Percentiles rank a stretch among this genome's conserved stretches.
Evolutionary conservation across 2,888 invertebrate species (phyloP).

Genomic region (Tetanocera ferruginea): DNA sequence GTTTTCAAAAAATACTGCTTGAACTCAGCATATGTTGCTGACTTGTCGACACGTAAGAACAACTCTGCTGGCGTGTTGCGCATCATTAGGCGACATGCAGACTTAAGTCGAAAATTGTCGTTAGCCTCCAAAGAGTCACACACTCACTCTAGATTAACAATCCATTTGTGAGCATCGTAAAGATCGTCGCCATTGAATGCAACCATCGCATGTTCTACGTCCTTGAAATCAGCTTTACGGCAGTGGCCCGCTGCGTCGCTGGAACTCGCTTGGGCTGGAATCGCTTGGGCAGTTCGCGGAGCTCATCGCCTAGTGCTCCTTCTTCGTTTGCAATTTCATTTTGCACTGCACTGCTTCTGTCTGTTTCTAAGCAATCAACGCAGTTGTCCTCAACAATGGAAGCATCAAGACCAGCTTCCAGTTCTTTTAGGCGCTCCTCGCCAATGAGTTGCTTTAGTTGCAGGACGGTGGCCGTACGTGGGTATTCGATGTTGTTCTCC

Average conservation of each 20-base stretch:
- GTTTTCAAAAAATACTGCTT: neutral
- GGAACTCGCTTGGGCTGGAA: neutral
- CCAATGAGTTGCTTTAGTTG: neutral
- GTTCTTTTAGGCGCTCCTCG: neutral
- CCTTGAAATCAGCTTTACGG: slow-evolving; percentile 1
- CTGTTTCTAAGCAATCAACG: neutral
- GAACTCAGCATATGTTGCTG: neutral
- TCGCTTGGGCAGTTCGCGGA: neutral
- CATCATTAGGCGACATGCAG: neutral
- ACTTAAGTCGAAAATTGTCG: neutral
- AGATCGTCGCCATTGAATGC: neutral
- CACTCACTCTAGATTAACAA: neutral
- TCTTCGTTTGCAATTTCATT: neutral
- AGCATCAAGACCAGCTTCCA: neutral
- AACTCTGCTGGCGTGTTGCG: neutral
- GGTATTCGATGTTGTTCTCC: neutral
- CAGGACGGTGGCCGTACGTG: too few relatives aligned
- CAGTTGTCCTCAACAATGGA: neutral
- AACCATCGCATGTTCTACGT: neutral
- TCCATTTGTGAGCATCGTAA: slow-evolving; percentile 2
- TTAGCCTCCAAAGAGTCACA: neutral
- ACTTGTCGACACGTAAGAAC: slow-evolving; percentile 1
- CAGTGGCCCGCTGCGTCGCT: neutral
- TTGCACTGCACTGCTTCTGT: neutral
- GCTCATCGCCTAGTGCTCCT: too few relatives aligned